Evolutionary conservation across 2,113 vertebrate genomes (phyloP).

Genomic region (Empidonax traillii): DNA sequence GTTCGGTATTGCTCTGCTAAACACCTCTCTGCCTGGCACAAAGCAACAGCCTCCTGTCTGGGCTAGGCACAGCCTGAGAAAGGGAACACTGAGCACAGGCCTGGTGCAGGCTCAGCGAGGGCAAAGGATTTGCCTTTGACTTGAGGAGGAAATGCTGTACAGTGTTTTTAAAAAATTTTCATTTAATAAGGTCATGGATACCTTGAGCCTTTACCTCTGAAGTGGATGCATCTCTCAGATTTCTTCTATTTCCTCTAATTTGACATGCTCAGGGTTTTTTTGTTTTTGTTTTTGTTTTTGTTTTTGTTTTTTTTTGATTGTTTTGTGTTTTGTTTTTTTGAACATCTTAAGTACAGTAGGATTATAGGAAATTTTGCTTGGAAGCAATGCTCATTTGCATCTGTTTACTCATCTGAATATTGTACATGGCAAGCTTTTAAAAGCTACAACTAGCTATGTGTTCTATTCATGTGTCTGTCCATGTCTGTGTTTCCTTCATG

Average conservation of each 20-base stretch:
- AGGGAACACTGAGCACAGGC: neutral
- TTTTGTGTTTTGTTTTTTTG: no score
- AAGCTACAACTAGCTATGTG: neutral
- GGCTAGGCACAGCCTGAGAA: neutral
- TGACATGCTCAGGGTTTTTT: neutral
- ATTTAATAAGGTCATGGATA: neutral
- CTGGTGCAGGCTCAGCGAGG: neutral
- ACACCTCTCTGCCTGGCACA: neutral
- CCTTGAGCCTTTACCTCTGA: neutral
- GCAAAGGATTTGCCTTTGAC: neutral
- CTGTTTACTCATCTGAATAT: neutral
- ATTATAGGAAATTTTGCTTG: neutral
- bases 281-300: no score
- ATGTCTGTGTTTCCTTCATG: accelerated
- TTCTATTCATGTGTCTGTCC: neutral
- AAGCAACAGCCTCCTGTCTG: neutral
- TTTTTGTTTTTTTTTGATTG: no score
- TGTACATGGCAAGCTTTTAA: neutral
- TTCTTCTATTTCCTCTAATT: neutral
- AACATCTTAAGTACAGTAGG: neutral
- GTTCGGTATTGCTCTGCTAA: neutral
- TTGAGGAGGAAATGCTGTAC: neutral
- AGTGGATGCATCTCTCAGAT: neutral
- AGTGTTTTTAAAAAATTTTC: neutral
- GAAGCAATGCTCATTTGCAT: neutral